Evolutionary conservation across 1,140 invertebrate species (phyloP).

Genomic region (Heliconius hermathena): DNA sequence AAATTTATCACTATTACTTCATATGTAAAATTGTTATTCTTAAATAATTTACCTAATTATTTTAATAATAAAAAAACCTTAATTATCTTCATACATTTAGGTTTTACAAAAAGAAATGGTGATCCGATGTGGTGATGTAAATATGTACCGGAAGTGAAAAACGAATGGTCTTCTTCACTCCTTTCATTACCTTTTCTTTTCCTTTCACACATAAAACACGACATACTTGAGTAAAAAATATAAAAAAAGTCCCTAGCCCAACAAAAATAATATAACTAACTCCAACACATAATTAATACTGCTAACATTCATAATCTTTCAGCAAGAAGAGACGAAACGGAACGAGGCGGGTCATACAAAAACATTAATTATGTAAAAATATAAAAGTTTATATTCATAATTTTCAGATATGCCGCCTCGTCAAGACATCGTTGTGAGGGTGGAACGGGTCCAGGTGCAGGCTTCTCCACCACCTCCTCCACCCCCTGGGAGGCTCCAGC

Average conservation of each 20-base stretch:
- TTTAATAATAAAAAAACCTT: too few species aligned
- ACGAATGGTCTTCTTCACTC: too few species aligned
- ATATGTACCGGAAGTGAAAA: too few species aligned
- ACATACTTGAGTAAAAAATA: not conserved
- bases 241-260: not conserved
- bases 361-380: constrained; percentile 14
- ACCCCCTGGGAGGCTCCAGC: constrained; percentile 60
- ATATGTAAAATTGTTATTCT: too few species aligned
- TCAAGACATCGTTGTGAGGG: constrained; percentile 59
- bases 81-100: too few species aligned
- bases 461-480: constrained; percentile 56
- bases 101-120: too few species aligned
- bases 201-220: not conserved
- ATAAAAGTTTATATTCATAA: constrained; percentile 8
- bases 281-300: not conserved
- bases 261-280: not conserved
- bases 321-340: not conserved
- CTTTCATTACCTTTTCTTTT: not conserved
- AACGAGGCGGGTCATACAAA: constrained; percentile 1
- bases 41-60: too few species aligned
- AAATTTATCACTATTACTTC: too few species aligned
- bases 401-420: constrained; percentile 69
- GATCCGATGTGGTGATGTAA: too few species aligned
- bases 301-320: not conserved
- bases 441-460: constrained; percentile 52